Percentiles rank a stretch among this genome's conserved stretches.
These are phyloP conservation scores for Lasioglossum figueresi DNA, from an alignment of 2,888 invertebrate species.

Conservation along the genomic window DNA sequence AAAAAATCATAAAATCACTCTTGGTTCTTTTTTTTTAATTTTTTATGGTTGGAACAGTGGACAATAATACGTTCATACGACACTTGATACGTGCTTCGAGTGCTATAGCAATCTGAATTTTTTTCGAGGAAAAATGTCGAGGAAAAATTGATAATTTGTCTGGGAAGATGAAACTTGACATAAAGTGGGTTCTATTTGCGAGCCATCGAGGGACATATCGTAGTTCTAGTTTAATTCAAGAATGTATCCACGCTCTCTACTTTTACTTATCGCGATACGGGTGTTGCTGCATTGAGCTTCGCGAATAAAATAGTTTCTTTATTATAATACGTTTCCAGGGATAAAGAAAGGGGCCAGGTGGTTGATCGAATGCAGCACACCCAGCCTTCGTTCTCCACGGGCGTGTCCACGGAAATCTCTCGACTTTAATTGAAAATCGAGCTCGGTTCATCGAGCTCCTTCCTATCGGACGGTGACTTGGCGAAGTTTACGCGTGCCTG, in stretches of 20 bases:
- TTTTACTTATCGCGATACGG: neutral
- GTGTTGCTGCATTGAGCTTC: neutral
- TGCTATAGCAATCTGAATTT: neutral
- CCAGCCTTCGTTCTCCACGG: neutral
- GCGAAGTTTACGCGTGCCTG: slow-evolving; percentile 24
- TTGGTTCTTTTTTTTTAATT: neutral
- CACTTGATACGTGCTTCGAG: neutral
- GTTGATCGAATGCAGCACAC: neutral
- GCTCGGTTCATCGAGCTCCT: neutral
- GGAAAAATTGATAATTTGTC: neutral
- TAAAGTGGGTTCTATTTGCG: neutral
- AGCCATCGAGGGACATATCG: neutral
- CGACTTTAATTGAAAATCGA: slow-evolving; percentile 14
- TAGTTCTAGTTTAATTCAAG: neutral
- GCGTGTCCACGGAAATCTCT: slow-evolving; percentile 2
- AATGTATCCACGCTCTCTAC: neutral
- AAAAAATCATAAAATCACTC: neutral
- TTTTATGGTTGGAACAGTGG: neutral
- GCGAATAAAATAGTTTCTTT: neutral
- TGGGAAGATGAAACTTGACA: neutral
- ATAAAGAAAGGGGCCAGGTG: neutral
- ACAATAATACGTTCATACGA: neutral
- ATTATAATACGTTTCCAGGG: neutral
- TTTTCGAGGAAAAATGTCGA: neutral
- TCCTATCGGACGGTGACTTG: slow-evolving; percentile 29